Evolutionary conservation across 1,140 invertebrate genomes (phyloP).

Genomic region (Cataglyphis hispanica): DNA sequence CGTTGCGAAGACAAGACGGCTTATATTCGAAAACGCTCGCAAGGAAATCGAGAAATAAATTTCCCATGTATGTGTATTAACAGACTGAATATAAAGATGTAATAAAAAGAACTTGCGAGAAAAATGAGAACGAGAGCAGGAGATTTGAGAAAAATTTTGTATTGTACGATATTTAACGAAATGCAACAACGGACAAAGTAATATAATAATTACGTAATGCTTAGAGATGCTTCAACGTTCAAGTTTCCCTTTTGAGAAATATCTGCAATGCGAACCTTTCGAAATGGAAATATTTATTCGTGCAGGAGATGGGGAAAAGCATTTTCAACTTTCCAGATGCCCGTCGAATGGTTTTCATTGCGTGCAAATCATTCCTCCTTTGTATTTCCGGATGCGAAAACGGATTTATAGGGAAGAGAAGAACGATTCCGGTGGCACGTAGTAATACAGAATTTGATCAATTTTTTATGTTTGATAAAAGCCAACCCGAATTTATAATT

Average conservation of each 20-base stretch:
- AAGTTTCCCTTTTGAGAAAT: conserved; percentile 6
- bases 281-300: conserved; percentile 34
- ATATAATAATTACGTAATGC: conserved; percentile 4
- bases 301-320: neutral
- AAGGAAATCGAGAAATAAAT: conserved; percentile 19
- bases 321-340: conserved; percentile 40
- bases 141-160: conserved; percentile 12
- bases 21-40: neutral
- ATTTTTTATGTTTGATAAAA: conserved; percentile 21
- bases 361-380: conserved; percentile 7
- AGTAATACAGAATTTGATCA: neutral
- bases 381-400: conserved; percentile 2
- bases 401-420: neutral
- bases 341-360: neutral
- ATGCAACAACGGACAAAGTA: neutral
- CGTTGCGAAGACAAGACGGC: neutral
- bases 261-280: conserved; percentile 30
- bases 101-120: neutral
- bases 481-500: neutral
- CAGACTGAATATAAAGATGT: neutral
- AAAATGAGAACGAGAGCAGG: neutral
- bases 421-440: neutral
- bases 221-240: neutral
- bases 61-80: neutral
- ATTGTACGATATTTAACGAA: conserved; percentile 8